A percentile compares a stretch with the other conserved stretches of the same genome.
phyloP scores from a whole-genome alignment of 2,797 vertebrate species.

The Rhabdomys pumilio region DNA sequence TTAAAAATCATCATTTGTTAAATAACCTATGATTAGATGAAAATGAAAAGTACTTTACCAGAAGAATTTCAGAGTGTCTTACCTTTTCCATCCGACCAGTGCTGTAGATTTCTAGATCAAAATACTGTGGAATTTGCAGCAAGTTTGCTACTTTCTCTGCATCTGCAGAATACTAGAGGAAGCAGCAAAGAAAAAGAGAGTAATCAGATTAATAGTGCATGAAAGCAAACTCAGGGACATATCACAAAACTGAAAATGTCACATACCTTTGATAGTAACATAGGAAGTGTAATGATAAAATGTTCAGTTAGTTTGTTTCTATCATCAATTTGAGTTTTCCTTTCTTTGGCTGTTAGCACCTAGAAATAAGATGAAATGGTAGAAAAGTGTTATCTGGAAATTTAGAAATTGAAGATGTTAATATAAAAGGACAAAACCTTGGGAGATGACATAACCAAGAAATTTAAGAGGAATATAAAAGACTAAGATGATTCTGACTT shows the following conservation, averaged over 20 bases:
- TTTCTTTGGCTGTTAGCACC: conserved; percentile 99
- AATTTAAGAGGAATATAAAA: conserved; percentile 53
- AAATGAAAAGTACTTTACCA: conserved; percentile 47
- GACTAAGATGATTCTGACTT: conserved; percentile 45
- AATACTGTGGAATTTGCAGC: conserved; percentile 98
- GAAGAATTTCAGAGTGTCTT: conserved; percentile 63
- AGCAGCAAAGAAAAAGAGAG: conserved; percentile 31
- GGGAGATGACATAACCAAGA: background rate
- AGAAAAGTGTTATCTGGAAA: conserved; percentile 53
- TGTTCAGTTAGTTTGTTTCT: conserved; percentile 99
- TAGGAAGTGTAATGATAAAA: conserved; percentile 99
- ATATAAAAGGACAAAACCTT: conserved; percentile 51
- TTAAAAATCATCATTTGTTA: conserved; percentile 26
- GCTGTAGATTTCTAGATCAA: conserved; percentile 99
- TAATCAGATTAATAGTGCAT: conserved; percentile 38
- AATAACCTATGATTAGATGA: conserved; percentile 17
- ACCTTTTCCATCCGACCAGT: conserved; percentile 96
- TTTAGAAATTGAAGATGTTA: conserved; percentile 67
- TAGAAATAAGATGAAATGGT: conserved; percentile 86
- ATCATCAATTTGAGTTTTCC: conserved; percentile 99
- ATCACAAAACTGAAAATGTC: conserved; percentile 61
- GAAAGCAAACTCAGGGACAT: conserved; percentile 21
- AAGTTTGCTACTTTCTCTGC: conserved; percentile 99
- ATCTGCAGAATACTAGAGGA: conserved; percentile 95
- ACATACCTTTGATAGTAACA: conserved; percentile 98